Base-by-base conservation (phyloP, 2,888 invertebrate genomes). In the Tipula helvola region DNA sequence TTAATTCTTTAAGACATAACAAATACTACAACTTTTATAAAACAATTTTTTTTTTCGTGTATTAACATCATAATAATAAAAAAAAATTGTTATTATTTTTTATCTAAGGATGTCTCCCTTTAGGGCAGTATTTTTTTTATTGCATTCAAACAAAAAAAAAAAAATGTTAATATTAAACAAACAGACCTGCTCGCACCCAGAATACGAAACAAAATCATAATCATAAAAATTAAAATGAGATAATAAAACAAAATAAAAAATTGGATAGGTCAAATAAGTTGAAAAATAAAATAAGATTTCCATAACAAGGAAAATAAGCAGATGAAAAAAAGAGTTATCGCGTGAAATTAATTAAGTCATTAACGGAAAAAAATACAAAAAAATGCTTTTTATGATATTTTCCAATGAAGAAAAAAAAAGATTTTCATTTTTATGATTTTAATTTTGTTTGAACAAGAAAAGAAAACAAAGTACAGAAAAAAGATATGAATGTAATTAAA, bases 41-140 rank as follows among this genome's bases (percentile, higher is more conserved):
- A 71, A 28, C 18, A 71, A 28, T 28, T 28, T 10, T 28, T 71
- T 28, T 71, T 8, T 71, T 71, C 71, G 28, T 71, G 71, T 71
- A 28, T 71, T 71, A 71, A 71, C 71, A 71, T 71, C 71, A 71
- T 71, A 71, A 71, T 71, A 71, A 71, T 71, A 71, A 71, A 71
- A 71, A 71, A 71, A 71, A 71, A 71, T 71, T 71, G 71, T 71
- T 71, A 71, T 71, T 71, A 71, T 71, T 71, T 71, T 71, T 71
- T 71, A 71, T 71, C 71, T 71, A 71, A 71, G 71, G 71, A 71
- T 71, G 71, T 71, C 71, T 71, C 71, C 71, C 71, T 71, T 71
- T 71, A 71, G 71, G 71, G 71, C 71, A 71, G 71, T 71, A 71
- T 71, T 71, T 71, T 71, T 71, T 71, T 71, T 71, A 71, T 71